A percentile compares a stretch with the other conserved stretches of the same genome.
phyloP scores from a whole-genome alignment of 2,888 invertebrate species.

The Drosophila imparisetae region DNA sequence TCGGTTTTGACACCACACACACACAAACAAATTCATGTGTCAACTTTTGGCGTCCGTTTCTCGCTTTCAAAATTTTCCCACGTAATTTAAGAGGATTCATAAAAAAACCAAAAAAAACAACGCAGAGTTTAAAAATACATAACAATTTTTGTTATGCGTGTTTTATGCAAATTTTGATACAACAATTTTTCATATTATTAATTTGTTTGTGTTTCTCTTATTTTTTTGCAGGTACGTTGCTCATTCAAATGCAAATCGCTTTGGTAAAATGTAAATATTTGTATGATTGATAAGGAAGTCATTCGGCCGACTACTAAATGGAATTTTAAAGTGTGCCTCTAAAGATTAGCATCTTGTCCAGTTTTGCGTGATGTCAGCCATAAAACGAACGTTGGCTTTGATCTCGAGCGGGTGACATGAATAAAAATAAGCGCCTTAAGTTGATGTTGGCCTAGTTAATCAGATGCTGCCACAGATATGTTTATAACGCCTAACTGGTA shows the following conservation, averaged over 20 bases:
- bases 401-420: slow-evolving; percentile 40
- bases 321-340: slow-evolving; percentile 13
- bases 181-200: slow-evolving; percentile 44
- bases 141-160: slow-evolving; percentile 12
- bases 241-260: slow-evolving; percentile 53
- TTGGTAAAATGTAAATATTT: slow-evolving; percentile 36
- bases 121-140: slow-evolving; percentile 10
- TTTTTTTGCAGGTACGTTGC: slow-evolving; percentile 56
- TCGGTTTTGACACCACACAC: slow-evolving; percentile 47
- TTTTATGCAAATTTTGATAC: slow-evolving; percentile 49
- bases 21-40: slow-evolving; percentile 33
- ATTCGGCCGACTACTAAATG: slow-evolving; percentile 32
- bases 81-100: slow-evolving; percentile 41
- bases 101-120: not conserved
- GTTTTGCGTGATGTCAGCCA: slow-evolving; percentile 48
- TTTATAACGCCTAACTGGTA: not conserved
- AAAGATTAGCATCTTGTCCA: slow-evolving; percentile 25
- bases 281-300: slow-evolving; percentile 74
- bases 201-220: slow-evolving; percentile 22
- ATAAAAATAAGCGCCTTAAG: slow-evolving; percentile 17
- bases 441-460: slow-evolving; percentile 43
- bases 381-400: slow-evolving; percentile 35
- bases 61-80: slow-evolving; percentile 49
- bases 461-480: slow-evolving; percentile 16
- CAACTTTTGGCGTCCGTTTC: slow-evolving; percentile 52